phyloP scores from a whole-genome alignment of 2,888 invertebrate genomes.

The Morpho helenor region DNA sequence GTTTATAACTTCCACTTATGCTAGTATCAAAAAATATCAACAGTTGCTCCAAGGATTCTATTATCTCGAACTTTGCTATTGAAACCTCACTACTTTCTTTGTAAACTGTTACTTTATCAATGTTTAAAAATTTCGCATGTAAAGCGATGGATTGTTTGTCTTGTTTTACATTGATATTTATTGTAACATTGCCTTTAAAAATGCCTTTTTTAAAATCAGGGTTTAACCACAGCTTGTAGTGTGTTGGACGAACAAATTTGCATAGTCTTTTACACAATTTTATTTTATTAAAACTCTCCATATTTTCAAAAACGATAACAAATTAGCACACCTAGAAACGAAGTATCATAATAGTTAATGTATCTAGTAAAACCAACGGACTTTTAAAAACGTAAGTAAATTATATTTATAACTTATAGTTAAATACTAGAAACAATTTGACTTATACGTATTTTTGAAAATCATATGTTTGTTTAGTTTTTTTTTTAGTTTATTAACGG shows the following conservation, averaged over 20 bases:
- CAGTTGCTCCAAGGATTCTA: constrained; percentile 54
- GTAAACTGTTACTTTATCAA: constrained; percentile 57
- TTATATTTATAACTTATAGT: too few relatives aligned
- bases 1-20: constrained; percentile 62
- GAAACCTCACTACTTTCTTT: constrained; percentile 41
- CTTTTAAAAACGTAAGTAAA: too few relatives aligned
- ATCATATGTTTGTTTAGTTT: too few relatives aligned
- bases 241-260: constrained; percentile 47
- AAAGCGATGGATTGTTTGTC: constrained; percentile 68
- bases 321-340: constrained; percentile 10
- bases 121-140: constrained; percentile 79
- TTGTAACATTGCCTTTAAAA: constrained; percentile 57
- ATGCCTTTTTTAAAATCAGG: constrained; percentile 50
- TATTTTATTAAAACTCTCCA: constrained; percentile 34
- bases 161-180: constrained; percentile 54
- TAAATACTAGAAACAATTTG: too few relatives aligned
- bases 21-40: constrained; percentile 46
- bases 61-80: constrained; percentile 47
- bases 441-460: too few relatives aligned
- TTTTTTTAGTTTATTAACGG: too few relatives aligned
- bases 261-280: constrained; percentile 53
- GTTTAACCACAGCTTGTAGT: constrained; percentile 53
- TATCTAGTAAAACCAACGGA: too few relatives aligned
- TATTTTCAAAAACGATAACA: constrained; percentile 24
- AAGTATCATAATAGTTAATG: neutral